Base-by-base conservation (phyloP, 64 coral and sea anemone genomes). In the Montipora foliosa region DNA sequence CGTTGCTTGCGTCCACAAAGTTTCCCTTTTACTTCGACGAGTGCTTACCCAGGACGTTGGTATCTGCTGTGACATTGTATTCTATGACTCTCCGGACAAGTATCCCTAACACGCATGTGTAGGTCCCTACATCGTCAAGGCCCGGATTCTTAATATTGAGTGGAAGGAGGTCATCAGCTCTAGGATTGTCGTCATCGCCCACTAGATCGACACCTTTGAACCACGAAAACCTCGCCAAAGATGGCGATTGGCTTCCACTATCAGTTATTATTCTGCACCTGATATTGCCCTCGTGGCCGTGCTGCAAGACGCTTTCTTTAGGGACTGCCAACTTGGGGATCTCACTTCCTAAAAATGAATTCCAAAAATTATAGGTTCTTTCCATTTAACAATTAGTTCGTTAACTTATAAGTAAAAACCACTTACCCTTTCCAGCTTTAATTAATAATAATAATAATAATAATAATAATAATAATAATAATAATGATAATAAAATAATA, bases 141-240 rank as follows among this genome's bases (percentile, higher is more conserved):
- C 76, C 45, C 5, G 46, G 11, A 19, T 50, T 78, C 14, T 50
- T 17, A 46, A 78, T 78, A 19, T 17, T 5, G 2, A 78, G 4
- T n/a, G 76, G 46, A 49, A 5, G 14, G 5, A 78, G 13, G 6
- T 17, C 14, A 6, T 46, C 7, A 11, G 45, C 3, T 6, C 16
- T 13, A 1, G 82, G 62, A 16, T 69, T 49, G 8, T 15, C n/a
- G 14, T 47, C 16, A n/a, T 17, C 69, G 2, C 16, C 2, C 25
- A 83, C 5, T 55, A 84, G 6, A 13, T n/a, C 8, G 37, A 44
- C 82, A 85, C 67, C 82, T 20, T 85, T 85, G 20, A 49, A 70
- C 82, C 82, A 85, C 4, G 64, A 69, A 69, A 84, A 20, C 44
- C 45, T 84, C 62, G 67, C 49, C 15, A 84, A 8, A 6, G 37